A percentile compares a stretch with the other conserved stretches of the same genome.
phyloP scores from a whole-genome alignment of 2,797 vertebrate species.

The Clarias fuscus region DNA sequence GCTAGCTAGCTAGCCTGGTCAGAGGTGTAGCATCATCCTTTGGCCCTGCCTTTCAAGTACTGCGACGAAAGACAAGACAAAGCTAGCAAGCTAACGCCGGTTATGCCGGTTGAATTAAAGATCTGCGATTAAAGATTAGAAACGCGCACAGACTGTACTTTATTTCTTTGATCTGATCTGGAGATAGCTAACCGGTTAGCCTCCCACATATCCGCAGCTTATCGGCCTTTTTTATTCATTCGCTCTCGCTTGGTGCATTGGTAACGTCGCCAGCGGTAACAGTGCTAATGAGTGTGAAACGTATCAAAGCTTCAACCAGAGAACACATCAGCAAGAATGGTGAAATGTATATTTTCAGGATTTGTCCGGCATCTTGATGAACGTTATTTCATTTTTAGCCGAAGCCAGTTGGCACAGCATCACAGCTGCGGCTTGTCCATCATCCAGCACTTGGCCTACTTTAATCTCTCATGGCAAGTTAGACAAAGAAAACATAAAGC shows the following conservation, averaged over 20 bases:
- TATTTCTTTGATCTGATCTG: not conserved
- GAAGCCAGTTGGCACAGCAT: conserved; percentile 32
- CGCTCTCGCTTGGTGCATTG: conserved; percentile 1
- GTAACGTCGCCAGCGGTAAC: not conserved
- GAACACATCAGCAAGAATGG: not conserved
- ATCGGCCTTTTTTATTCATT: conserved; percentile 25
- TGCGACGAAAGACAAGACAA: conserved; percentile 6
- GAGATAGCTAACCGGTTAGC: not conserved
- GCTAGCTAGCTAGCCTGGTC: not conserved
- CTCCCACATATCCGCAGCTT: conserved; percentile 22
- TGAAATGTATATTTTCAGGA: not conserved
- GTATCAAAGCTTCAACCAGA: not conserved
- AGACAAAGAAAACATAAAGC: conserved; percentile 9
- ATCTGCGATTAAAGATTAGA: not conserved
- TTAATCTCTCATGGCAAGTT: not conserved
- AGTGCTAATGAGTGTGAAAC: not conserved
- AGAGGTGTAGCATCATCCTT: conserved; percentile 30
- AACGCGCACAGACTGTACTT: not conserved
- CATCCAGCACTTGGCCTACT: conserved; percentile 33
- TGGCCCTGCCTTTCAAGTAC: conserved; percentile 15
- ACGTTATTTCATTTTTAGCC: not conserved
- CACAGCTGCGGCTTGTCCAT: conserved; percentile 25
- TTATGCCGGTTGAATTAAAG: not conserved
- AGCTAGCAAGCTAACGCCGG: not conserved
- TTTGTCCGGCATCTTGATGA: not conserved